phyloP scores from a whole-genome alignment of 2,888 invertebrate genomes.

The Euplexia lucipara region DNA sequence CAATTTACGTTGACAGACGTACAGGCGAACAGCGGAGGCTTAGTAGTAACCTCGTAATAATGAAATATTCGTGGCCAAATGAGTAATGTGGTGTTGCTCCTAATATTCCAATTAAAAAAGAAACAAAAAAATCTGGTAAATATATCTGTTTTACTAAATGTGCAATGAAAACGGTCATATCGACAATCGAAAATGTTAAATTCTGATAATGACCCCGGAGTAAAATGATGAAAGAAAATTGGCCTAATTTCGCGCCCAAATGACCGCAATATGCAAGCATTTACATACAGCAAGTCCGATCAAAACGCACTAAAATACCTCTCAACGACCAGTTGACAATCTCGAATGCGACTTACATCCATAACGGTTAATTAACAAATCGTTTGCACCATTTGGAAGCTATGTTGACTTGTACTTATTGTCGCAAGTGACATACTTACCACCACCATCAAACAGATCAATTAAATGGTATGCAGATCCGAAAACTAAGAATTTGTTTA shows the following conservation, averaged over 20 bases:
- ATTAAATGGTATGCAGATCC: too few relatives aligned
- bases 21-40: too few relatives aligned
- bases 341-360: slow-evolving; percentile 15
- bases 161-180: too few relatives aligned
- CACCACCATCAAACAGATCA: too few relatives aligned
- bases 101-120: not conserved
- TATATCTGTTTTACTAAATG: too few relatives aligned
- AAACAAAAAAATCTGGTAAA: not conserved
- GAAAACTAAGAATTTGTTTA: too few relatives aligned
- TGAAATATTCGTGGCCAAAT: too few relatives aligned
- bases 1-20: too few relatives aligned
- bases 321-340: slow-evolving; percentile 10
- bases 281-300: slow-evolving; percentile 1
- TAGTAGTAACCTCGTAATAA: not conserved
- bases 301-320: slow-evolving; percentile 10
- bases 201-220: too few relatives aligned
- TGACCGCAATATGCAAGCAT: slow-evolving; percentile 2
- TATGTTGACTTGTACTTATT: not conserved
- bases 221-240: too few relatives aligned
- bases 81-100: too few relatives aligned
- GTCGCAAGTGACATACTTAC: slow-evolving; percentile 4
- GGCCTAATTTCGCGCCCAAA: not conserved
- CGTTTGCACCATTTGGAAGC: slow-evolving; percentile 13
- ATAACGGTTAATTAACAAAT: slow-evolving; percentile 31
- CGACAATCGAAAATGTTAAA: not conserved